These are phyloP conservation scores for Lissocephala sabroskyi DNA, from an alignment of 2,888 invertebrate species.

Conservation along the genomic window DNA sequence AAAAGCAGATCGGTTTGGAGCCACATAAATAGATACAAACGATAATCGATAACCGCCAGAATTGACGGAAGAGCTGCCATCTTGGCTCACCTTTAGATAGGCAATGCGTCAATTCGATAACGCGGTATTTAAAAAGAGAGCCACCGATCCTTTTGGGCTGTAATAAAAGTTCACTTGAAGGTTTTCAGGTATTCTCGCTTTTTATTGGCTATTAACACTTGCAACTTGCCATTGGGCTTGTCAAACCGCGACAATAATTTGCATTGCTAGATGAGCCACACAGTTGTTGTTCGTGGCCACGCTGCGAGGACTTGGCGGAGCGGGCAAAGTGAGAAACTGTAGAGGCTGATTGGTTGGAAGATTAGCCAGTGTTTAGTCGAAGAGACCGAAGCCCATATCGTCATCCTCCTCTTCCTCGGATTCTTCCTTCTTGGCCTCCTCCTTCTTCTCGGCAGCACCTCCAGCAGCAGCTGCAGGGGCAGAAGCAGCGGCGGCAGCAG, in stretches of 20 bases:
- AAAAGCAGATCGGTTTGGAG: too few species aligned
- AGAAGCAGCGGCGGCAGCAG: slow-evolving; percentile 77
- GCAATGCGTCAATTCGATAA: too few species aligned
- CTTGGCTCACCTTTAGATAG: too few species aligned
- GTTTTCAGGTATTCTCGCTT: slow-evolving; percentile 2
- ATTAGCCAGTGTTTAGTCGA: slow-evolving; percentile 77
- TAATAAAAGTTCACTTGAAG: neutral
- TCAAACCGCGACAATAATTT: slow-evolving; percentile 71
- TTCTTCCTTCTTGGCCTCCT: slow-evolving; percentile 87
- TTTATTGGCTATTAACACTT: neutral
- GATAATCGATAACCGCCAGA: too few species aligned
- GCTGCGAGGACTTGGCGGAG: slow-evolving; percentile 2
- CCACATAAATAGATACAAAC: too few species aligned
- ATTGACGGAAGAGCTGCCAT: too few species aligned
- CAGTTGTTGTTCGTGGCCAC: slow-evolving; percentile 14
- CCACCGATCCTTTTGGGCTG: too few species aligned
- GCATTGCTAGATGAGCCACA: slow-evolving; percentile 18
- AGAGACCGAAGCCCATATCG: slow-evolving; percentile 98
- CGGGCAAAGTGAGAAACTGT: slow-evolving; percentile 22
- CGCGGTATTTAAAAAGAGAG: too few species aligned
- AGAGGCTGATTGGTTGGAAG: slow-evolving; percentile 9
- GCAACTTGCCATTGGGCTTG: slow-evolving; percentile 71
- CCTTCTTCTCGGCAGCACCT: slow-evolving; percentile 77
- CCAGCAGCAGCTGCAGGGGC: slow-evolving; percentile 77
- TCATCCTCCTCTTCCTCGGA: slow-evolving; percentile 89